Evolutionary conservation across 2,888 invertebrate genomes (phyloP).

Genomic region (Eucriotettix oculatus): DNA sequence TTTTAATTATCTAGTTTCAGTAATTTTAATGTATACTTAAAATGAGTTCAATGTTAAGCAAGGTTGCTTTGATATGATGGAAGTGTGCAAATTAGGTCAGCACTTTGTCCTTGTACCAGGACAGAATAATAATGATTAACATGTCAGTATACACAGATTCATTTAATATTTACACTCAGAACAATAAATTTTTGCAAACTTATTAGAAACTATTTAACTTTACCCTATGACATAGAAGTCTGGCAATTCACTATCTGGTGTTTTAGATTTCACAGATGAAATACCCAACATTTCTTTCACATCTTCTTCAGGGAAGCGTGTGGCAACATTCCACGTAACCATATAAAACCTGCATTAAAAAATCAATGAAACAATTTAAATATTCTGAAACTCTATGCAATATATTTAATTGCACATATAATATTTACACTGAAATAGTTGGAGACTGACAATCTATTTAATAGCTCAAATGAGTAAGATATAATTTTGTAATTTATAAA

Average conservation of each 20-base stretch:
- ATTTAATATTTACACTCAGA: background rate
- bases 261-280: conserved; percentile 40
- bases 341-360: conserved; percentile 53
- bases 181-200: background rate
- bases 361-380: background rate
- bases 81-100: too few relatives aligned
- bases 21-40: too few relatives aligned
- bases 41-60: too few relatives aligned
- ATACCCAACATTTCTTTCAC: conserved; percentile 54
- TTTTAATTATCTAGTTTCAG: too few relatives aligned
- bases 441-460: too few relatives aligned
- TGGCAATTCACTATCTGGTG: conserved; percentile 36
- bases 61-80: too few relatives aligned
- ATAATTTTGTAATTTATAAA: too few relatives aligned
- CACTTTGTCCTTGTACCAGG: too few relatives aligned
- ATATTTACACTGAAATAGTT: too few relatives aligned
- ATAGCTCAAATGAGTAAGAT: too few relatives aligned
- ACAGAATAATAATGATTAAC: background rate
- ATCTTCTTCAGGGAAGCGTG: conserved; percentile 55
- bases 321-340: conserved; percentile 84
- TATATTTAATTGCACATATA: too few relatives aligned
- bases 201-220: background rate
- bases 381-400: too few relatives aligned
- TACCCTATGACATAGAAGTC: conserved; percentile 78
- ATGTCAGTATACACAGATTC: background rate